A percentile compares a stretch with the other conserved stretches of the same genome.
Evolutionary conservation across 2,797 vertebrate species (phyloP).

Genomic region (Sebastes jordani): DNA sequence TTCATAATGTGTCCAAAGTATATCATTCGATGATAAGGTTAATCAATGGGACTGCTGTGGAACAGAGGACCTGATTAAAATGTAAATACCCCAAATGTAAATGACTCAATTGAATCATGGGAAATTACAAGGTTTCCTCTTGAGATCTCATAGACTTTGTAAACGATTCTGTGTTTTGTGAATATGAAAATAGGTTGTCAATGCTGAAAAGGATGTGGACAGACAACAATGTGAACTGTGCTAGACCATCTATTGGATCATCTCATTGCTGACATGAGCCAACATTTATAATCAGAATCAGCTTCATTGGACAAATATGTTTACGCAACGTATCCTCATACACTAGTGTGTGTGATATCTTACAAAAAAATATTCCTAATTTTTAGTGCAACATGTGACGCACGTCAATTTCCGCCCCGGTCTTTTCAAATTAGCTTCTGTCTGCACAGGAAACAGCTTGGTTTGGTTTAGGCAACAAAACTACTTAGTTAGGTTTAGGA

Average conservation of each 20-base stretch:
- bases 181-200: background rate
- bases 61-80: slow-evolving; percentile 79
- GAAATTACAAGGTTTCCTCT: slow-evolving; percentile 58
- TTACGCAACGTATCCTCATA: too few relatives aligned
- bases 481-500: background rate
- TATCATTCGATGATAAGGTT: slow-evolving; percentile 80
- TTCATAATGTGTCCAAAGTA: slow-evolving; percentile 78
- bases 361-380: background rate
- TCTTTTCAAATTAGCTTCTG: background rate
- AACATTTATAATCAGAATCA: background rate
- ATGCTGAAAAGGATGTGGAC: background rate
- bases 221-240: background rate
- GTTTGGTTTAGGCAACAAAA: background rate
- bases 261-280: background rate
- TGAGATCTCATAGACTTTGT: slow-evolving; percentile 41
- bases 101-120: slow-evolving; percentile 66
- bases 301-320: background rate
- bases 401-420: background rate
- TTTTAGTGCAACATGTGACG: background rate
- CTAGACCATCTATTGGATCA: background rate
- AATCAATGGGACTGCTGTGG: slow-evolving; percentile 77
- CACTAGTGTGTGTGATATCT: background rate
- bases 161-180: slow-evolving; percentile 17
- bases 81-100: slow-evolving; percentile 78
- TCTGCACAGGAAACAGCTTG: background rate